Evolutionary conservation across 1,140 invertebrate genomes (phyloP), one percentile per base, ranked within the genome.

Genomic region (Melipona quadrifasciata): DNA sequence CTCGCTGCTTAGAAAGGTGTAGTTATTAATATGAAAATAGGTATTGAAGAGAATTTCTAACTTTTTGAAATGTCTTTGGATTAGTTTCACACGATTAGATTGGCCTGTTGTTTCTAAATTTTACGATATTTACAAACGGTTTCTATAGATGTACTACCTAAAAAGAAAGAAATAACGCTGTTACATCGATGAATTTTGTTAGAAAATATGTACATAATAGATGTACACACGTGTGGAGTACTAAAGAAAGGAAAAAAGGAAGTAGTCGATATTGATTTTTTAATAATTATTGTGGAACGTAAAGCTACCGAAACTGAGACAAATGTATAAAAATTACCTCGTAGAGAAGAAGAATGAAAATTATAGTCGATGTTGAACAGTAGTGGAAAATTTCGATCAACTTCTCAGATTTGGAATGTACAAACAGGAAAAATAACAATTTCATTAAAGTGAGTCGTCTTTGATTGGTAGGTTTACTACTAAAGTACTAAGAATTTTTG

Each of bases 11-110:
- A 73, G 24, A 75, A 51, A 80, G 27, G 47, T 58, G 73, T 47
- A 51, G 31, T 21, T 55, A 80, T 73, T 75, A 73, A 84, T 88
- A 77, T 19, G 83, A 88, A 90, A 89, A 87, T 90, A 88, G 31
- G 47, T 82, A 39, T 34, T 3, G 72, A 83, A 80, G 68, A 64
- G 73, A 51, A 70, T 85, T 74, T 75, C 19, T 76, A 80, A 68
- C 34, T 68, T 10, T 81, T 85, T 71, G 82, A 86, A 82, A 84
- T 80, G 51, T 84, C 53, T 74, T n/a, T 74, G 16, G 19, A 21
- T 76, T 84, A 84, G 58, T 84, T 84, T 74, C 58, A 51, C 53
- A 12, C 53, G 39, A 47, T 47, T 8, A 47, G 39, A 47, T 47
- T 47, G 39, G 39, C 39, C 39, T 47, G 39, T 8, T 10, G 39